Base-by-base conservation (phyloP, 2,113 vertebrate genomes). In the Muntiacus muntjak region DNA sequence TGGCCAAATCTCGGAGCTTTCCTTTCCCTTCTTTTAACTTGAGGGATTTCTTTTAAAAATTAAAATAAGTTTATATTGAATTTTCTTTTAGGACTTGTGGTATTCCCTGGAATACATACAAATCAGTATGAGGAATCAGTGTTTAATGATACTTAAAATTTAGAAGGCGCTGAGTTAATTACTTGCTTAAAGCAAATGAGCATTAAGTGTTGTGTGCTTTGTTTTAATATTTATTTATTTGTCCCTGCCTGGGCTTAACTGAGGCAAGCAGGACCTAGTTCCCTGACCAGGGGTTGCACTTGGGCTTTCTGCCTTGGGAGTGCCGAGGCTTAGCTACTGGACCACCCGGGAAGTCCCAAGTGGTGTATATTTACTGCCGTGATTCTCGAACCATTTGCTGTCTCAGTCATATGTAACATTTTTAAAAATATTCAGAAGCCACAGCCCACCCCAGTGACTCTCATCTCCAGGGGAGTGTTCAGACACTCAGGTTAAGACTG, bases 31-130 rank as follows among this genome's bases (percentile, higher is more conserved):
- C n/a, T 10, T n/a, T 54, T 36, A 74, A 45, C 4, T 81, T 50
- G 25, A 2, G 47, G 30, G 55, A 43, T 92, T 92, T 94, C 40
- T 54, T 95, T 96, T 92, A 28, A 87, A 94, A 89, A 67, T 92
- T 82, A 50, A 91, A 87, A 36, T 91, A 54, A 86, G n/a, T 55
- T 90, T 85, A 60, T 40, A 30, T 36, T 82, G 60, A 52, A 79
- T 81, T 95, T 92, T 96, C 15, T 79, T 67, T 95, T 74, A 87
- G 67, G 43, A 50, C 12, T 86, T 95, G 54, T 71, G 64, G 1
- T 87, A 74, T 95, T 94, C 50, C 36, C 36, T 78, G 28, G 12
- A 91, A 28, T 86, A 33, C 36, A n/a, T 52, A 60, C n/a, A 81
- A 26, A 50, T 43, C 76, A 89, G 33, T 28, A 1, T 50, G 64